Evolutionary conservation across 2,113 vertebrate species (phyloP).

Genomic region (Monarcha castaneiventris): DNA sequence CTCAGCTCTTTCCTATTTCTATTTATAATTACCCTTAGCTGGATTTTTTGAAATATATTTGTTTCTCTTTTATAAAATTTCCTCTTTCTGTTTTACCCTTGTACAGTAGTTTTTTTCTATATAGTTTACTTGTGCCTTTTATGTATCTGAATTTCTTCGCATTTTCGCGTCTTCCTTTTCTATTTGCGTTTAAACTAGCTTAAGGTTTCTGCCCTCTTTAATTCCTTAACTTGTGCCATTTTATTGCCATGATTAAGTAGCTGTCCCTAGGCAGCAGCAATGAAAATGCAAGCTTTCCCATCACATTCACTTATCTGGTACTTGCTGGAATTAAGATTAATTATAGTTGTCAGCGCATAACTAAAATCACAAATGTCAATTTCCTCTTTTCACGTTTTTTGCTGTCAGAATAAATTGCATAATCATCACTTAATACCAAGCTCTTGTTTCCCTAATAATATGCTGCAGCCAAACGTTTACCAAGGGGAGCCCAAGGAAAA

Average conservation of each 20-base stretch:
- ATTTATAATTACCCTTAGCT: not conserved
- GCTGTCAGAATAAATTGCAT: constrained; percentile 69
- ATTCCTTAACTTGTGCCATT: not conserved
- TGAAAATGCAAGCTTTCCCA: constrained; percentile 36
- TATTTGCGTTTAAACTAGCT: not conserved
- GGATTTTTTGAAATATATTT: not conserved
- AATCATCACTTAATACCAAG: constrained; percentile 66
- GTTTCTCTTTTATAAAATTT: not conserved
- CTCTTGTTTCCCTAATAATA: constrained; percentile 63
- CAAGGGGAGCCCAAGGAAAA: constrained; percentile 52
- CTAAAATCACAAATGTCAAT: constrained; percentile 66
- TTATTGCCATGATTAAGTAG: constrained; percentile 33
- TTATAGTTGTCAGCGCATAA: constrained; percentile 61
- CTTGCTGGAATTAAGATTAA: constrained; percentile 64
- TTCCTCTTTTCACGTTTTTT: constrained; percentile 60
- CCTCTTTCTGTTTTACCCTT: not conserved
- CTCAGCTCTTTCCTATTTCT: not conserved
- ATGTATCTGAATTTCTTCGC: not conserved
- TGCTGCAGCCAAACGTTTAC: constrained; percentile 34
- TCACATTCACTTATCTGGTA: constrained; percentile 53
- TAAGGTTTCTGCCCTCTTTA: not conserved
- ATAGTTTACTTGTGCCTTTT: not conserved
- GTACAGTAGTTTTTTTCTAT: not conserved
- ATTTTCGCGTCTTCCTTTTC: not conserved
- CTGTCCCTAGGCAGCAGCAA: constrained; percentile 22